phyloP scores from a whole-genome alignment of 1,140 invertebrate species.

The Heliothis subflexa region DNA sequence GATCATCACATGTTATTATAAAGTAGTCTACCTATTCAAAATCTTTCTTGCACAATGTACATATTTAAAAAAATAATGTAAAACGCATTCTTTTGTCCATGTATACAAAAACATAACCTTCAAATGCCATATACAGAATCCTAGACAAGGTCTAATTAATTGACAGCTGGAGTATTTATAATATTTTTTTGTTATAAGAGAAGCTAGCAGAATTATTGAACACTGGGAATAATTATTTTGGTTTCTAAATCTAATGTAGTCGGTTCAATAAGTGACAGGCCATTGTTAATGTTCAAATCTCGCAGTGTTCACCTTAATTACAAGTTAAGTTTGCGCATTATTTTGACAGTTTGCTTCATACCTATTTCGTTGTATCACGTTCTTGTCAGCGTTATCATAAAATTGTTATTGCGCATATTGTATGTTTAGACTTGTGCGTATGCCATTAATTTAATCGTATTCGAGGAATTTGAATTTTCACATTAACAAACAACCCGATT shows the following conservation, averaged over 20 bases:
- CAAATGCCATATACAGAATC: not conserved
- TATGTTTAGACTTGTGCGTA: slow-evolving; percentile 4
- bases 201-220: no score
- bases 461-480: slow-evolving; percentile 5
- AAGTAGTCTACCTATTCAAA: not conserved
- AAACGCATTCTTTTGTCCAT: no score
- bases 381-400: slow-evolving; percentile 23
- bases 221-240: no score
- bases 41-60: not conserved
- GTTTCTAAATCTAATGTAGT: no score
- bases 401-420: slow-evolving; percentile 42
- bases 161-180: not conserved
- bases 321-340: no score
- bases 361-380: not conserved
- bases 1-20: not conserved
- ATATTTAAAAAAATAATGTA: no score
- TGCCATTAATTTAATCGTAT: slow-evolving; percentile 13
- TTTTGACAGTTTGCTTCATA: not conserved
- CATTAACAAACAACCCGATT: not conserved
- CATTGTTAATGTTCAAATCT: no score
- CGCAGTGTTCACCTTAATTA: no score
- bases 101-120: not conserved
- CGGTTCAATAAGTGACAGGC: no score
- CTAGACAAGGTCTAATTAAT: not conserved
- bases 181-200: not conserved